Conservation (phyloP, 1,140 invertebrate genomes). For the Lithobius niger region DNA sequence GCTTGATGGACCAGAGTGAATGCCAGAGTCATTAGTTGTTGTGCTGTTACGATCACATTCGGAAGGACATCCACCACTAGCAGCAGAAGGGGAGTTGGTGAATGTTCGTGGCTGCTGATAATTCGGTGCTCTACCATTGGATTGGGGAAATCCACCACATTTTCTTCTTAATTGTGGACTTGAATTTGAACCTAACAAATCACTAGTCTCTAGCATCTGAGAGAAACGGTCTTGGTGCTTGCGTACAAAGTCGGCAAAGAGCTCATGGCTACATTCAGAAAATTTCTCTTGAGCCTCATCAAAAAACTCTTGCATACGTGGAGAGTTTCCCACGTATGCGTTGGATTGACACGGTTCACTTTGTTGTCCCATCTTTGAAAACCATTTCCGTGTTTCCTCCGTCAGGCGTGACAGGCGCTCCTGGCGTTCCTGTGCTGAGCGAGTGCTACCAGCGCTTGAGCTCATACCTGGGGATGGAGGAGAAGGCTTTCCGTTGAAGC, state of each 20-base stretch:
- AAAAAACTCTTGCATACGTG: neutral
- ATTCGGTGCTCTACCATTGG: neutral
- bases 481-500: neutral
- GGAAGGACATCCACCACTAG: neutral
- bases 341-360: neutral
- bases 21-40: neutral
- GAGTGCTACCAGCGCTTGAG: neutral
- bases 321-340: neutral
- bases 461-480: neutral
- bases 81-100: neutral
- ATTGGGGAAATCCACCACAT: neutral
- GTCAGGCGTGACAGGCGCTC: neutral
- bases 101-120: too few species aligned
- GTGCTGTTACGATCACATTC: too few species aligned
- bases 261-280: neutral
- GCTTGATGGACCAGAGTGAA: too few species aligned
- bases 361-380: neutral
- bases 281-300: neutral
- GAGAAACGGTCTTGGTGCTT: neutral
- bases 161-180: neutral
- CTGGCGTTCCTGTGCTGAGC: neutral
- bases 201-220: neutral
- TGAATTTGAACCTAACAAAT: neutral
- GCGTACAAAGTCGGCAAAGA: neutral
- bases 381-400: neutral